A percentile compares a stretch with the other conserved stretches of the same genome.
Evolutionary conservation across 2,113 vertebrate genomes (phyloP).

Genomic region (Pomatostomus ruficeps): DNA sequence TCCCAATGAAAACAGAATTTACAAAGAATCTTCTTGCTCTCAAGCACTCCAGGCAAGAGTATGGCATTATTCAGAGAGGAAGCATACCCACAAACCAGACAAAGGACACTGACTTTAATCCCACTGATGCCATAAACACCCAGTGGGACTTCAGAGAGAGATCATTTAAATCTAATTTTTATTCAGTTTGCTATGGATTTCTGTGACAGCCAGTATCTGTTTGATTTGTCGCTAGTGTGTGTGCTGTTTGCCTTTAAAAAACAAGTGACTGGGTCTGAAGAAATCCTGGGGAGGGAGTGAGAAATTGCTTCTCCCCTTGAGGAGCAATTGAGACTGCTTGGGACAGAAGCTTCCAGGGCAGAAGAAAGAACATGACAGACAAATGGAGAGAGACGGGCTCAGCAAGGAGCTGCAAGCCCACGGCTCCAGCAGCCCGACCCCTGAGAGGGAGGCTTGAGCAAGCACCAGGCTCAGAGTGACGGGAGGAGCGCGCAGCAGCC

Average conservation of each 20-base stretch:
- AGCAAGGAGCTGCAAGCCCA: neutral
- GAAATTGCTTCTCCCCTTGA: conserved; percentile 43
- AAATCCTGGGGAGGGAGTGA: conserved; percentile 17
- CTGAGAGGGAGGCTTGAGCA: neutral
- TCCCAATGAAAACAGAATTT: neutral
- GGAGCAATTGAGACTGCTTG: neutral
- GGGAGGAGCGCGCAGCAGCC: neutral
- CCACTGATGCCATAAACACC: conserved; percentile 12
- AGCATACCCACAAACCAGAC: neutral
- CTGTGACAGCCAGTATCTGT: conserved; percentile 3
- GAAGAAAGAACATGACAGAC: conserved; percentile 29
- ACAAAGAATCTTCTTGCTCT: neutral
- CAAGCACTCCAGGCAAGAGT: neutral
- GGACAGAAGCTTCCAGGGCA: conserved; percentile 17
- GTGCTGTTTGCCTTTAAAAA: neutral
- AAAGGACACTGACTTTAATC: neutral
- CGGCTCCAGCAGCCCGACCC: neutral
- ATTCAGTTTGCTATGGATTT: neutral
- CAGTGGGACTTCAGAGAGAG: neutral
- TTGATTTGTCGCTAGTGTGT: neutral
- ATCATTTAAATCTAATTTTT: neutral
- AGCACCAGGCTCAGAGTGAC: neutral
- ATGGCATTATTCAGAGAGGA: neutral
- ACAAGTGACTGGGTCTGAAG: neutral
- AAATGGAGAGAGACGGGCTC: neutral